Base-by-base conservation (phyloP, 2,113 vertebrate genomes). In the Anguilla japonica region DNA sequence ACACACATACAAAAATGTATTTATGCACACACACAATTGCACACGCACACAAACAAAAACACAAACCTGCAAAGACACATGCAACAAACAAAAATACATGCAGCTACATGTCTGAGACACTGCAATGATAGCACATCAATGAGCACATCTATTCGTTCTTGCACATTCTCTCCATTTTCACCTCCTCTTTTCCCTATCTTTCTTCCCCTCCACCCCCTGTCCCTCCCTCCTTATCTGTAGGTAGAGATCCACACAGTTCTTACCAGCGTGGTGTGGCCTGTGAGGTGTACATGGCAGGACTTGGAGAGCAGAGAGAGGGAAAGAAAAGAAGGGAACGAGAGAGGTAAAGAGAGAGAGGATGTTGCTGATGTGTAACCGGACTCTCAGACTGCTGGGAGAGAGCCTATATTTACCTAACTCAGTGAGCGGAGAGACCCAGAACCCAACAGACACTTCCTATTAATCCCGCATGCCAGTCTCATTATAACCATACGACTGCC, bases 401-500 rank as follows among this genome's bases (percentile, higher is more conserved):
- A 41, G 34, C 60, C 41, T 43, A 78, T 75, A 18, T 56, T 71
- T 29, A 46, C 26, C 34, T 40, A 34, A 3, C 9, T 57, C 57
- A 40, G 84, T 50, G 71, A 53, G 60, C 0, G 22, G 22, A 67
- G 60, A 67, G 60, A 67, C 60, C 60, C 60, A 67, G 60, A 67
- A 26, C 60, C 26, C 71, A 34, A 26, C 71, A 75, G 26, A n/a
- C 71, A 75, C 71, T 75, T 75, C 71, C 71, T 75, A 75, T 75
- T 75, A 75, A 75, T 75, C 71, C 71, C n/a, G n/a, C 71, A 75
- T 75, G 71, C 71, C 71, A 34, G 26, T 29, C n/a, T 75, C 71
- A 75, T 34, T 75, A 75, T 34, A 2, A 85, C 57, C n/a, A 57
- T 34, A 86, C 34, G 80, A 87, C 67, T 75, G 67, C 67, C 67